Evolutionary conservation across 2,797 vertebrate genomes (phyloP).

Genomic region (Acrossocheilus wenchowensis): DNA sequence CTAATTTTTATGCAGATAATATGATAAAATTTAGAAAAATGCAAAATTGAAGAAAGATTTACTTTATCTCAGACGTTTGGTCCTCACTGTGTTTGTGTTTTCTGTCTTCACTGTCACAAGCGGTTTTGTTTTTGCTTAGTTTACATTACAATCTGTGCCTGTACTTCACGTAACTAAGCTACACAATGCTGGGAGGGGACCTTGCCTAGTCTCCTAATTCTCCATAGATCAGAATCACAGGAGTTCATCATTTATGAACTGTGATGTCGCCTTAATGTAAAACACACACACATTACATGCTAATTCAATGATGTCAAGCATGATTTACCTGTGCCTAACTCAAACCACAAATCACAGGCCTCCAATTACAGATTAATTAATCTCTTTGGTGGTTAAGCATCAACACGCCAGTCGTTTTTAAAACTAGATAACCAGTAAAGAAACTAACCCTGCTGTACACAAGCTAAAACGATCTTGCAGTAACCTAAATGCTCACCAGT

Average conservation of each 20-base stretch:
- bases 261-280: background rate
- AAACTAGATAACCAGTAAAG: background rate
- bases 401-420: background rate
- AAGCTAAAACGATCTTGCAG: background rate
- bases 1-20: background rate
- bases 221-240: background rate
- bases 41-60: background rate
- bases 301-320: background rate
- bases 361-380: background rate
- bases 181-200: conserved; percentile 3
- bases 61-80: background rate
- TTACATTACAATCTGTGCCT: conserved; percentile 16
- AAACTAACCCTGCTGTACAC: background rate
- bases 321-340: background rate
- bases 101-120: background rate
- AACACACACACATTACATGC: background rate
- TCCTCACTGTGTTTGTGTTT: background rate
- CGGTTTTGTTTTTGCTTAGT: background rate
- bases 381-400: background rate
- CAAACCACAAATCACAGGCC: background rate
- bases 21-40: background rate
- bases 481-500: background rate
- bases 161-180: background rate
- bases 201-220: background rate
- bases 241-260: background rate